Evolutionary conservation across 1,140 invertebrate species (phyloP).

Genomic region (Pentalonia nigronervosa): DNA sequence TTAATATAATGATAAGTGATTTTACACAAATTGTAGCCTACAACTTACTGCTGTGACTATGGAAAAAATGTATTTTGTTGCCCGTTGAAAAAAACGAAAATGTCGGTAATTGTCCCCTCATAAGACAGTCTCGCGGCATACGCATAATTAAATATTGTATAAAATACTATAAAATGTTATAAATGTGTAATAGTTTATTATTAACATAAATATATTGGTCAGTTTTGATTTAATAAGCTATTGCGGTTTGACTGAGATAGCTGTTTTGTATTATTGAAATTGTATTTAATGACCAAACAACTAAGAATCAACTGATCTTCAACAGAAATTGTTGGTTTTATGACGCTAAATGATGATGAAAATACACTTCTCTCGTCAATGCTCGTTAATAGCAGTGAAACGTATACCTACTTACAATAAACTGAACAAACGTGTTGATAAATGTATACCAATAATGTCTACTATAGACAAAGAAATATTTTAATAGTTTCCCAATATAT

Average conservation of each 20-base stretch:
- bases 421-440: background rate
- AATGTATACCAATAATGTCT: background rate
- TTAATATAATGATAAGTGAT: too few relatives aligned
- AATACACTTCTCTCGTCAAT: background rate
- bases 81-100: too few relatives aligned
- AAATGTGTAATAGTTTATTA: slow-evolving; percentile 8
- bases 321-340: background rate
- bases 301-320: slow-evolving; percentile 9
- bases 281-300: background rate
- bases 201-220: background rate
- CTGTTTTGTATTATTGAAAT: slow-evolving; percentile 17
- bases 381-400: background rate
- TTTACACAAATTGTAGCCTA: too few relatives aligned
- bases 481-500: background rate
- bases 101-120: too few relatives aligned
- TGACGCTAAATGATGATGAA: background rate
- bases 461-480: background rate
- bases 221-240: background rate
- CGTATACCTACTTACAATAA: background rate
- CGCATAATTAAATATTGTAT: background rate
- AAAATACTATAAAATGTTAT: background rate
- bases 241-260: background rate
- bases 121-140: background rate
- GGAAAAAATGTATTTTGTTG: too few relatives aligned
- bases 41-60: too few relatives aligned